Base-by-base conservation (phyloP, 1,140 invertebrate genomes). In the Zelostemma sp. region DNA sequence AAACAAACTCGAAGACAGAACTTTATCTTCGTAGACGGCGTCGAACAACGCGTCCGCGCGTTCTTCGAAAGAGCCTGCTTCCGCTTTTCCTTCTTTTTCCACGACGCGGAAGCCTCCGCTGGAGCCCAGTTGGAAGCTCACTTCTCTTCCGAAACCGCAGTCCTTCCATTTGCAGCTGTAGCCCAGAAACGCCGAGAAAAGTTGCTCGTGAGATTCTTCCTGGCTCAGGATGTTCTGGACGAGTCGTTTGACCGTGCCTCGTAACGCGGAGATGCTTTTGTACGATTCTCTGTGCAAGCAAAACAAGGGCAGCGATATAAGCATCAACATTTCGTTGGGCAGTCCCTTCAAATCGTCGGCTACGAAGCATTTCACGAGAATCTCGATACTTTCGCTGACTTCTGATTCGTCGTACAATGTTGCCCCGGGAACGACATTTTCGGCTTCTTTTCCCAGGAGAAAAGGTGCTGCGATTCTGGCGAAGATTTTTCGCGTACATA, bases 391-490 rank as follows among this genome's bases (percentile, higher is more conserved):
- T 41, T 77, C 56, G 5, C 79, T 70, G 1, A 86, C 40, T 63
- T 85, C 71, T 31, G 71, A 25, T 59, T 85, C 79, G 33, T 45
- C 72, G 58, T 68, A 70, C 47, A 57, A 14, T 43, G 50, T 5
- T 0, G 18, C 4, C 19, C 56, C 46, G n/a, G 43, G 2, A 21
- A 4, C 6, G 1, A 3, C 16, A 4, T 35, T 50, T 3, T 28
- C 28, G 38, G 11, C 62, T 41, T 48, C 18, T 47, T 6, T 54
- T 63, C 31, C 35, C 11, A 56, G 6, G 21, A 87, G 77, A 25
- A 85, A 73, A 15, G 86, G 80, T 14, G 84, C 79, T 40, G 86
- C 79, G 28, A 87, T 77, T 9, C 80, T 74, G 6, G 86, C 68
- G 53, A 90, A 68, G 53, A 85, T 75, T 61, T 80, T 80, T 38